Conservation (phyloP, 2,888 invertebrate genomes). For the Pseudococcus longispinus region DNA sequence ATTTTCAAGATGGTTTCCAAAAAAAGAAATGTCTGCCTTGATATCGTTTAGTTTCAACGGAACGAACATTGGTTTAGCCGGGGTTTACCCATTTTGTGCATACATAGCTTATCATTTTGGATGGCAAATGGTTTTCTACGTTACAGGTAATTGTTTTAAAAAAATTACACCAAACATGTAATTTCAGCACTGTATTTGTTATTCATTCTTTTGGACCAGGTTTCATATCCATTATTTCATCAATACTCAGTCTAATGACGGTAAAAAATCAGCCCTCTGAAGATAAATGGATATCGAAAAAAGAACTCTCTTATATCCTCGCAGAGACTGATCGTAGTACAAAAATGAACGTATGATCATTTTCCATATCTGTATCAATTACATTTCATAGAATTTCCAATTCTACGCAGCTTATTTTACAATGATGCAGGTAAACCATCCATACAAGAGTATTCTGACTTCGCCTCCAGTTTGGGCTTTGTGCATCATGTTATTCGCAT, state of each 20-base stretch:
- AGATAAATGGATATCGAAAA: constrained; percentile 6
- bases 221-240: neutral
- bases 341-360: neutral
- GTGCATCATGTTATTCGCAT: neutral
- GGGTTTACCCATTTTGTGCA: neutral
- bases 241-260: neutral
- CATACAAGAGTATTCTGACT: neutral
- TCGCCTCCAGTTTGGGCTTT: neutral
- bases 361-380: neutral
- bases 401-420: neutral
- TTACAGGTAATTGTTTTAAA: neutral
- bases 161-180: neutral
- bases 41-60: neutral
- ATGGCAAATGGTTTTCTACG: neutral
- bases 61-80: neutral
- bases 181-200: neutral
- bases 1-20: neutral
- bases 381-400: neutral
- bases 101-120: neutral
- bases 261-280: neutral
- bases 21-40: neutral
- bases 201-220: neutral
- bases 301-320: neutral
- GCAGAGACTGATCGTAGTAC: neutral
- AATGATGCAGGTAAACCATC: neutral